phyloP scores from a whole-genome alignment of 1,140 invertebrate species.

The Notospermus geniculatus region DNA sequence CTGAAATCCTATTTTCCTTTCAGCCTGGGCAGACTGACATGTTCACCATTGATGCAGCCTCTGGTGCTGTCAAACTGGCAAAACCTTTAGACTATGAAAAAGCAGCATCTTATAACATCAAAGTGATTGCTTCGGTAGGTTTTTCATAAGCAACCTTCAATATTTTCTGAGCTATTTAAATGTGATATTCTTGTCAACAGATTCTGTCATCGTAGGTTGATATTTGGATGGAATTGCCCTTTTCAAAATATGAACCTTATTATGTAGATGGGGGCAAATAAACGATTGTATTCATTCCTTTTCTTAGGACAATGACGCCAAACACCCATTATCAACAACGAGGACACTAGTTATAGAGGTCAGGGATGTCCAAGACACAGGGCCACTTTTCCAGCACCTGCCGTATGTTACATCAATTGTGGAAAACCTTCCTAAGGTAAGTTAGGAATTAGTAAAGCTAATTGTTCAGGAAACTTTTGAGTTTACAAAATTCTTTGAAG shows the following conservation, averaged over 20 bases:
- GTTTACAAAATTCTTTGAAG: too few relatives aligned
- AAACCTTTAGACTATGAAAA: conserved; percentile 72
- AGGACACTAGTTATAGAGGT: conserved; percentile 73
- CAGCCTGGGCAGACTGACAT: conserved; percentile 5
- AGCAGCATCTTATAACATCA: conserved; percentile 64
- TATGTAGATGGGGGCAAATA: too few relatives aligned
- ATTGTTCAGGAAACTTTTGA: too few relatives aligned
- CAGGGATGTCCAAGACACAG: conserved; percentile 76
- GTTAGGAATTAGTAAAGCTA: background rate
- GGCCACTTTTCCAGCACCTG: conserved; percentile 73
- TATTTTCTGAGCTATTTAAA: too few relatives aligned
- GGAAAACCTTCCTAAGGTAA: conserved; percentile 4
- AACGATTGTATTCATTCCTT: too few relatives aligned
- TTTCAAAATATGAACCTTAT: too few relatives aligned
- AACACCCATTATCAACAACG: conserved; percentile 58
- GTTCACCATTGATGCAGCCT: conserved; percentile 4
- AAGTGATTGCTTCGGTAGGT: conserved; percentile 3
- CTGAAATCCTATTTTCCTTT: conserved; percentile 4
- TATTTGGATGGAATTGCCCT: too few relatives aligned
- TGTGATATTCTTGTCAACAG: too few relatives aligned
- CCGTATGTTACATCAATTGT: conserved; percentile 1
- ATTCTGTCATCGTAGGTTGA: too few relatives aligned
- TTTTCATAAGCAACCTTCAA: too few relatives aligned
- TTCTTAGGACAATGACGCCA: too few relatives aligned
- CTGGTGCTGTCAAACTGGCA: conserved; percentile 64